These are phyloP conservation scores for Diaperis boleti DNA, from an alignment of 2,888 invertebrate species.

Conservation along the genomic window DNA sequence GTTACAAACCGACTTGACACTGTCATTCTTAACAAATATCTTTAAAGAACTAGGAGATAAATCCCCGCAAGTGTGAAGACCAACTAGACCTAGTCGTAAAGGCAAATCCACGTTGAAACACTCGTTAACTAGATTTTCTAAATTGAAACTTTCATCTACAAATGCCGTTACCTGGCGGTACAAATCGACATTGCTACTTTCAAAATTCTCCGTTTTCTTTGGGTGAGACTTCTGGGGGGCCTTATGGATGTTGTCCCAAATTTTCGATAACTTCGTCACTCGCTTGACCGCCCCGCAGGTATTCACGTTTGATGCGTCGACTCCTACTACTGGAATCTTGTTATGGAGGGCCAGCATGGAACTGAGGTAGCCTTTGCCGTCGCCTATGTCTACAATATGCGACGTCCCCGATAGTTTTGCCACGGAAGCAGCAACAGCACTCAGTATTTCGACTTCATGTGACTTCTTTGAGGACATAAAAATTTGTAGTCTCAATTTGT, in stretches of 20 bases:
- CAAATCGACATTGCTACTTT: slow-evolving; percentile 52
- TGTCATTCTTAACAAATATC: slow-evolving; percentile 72
- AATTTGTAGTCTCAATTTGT: slow-evolving; percentile 68
- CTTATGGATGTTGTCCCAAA: slow-evolving; percentile 59
- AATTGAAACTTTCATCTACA: slow-evolving; percentile 72
- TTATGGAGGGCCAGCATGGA: slow-evolving; percentile 80
- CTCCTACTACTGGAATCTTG: slow-evolving; percentile 79
- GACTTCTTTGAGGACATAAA: slow-evolving; percentile 86
- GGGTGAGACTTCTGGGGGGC: slow-evolving; percentile 47
- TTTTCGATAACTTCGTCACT: slow-evolving; percentile 65
- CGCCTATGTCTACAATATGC: slow-evolving; percentile 85
- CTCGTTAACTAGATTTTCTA: slow-evolving; percentile 67
- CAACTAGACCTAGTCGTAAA: slow-evolving; percentile 72
- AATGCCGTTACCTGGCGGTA: slow-evolving; percentile 75
- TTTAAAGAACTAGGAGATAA: slow-evolving; percentile 80
- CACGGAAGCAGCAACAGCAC: slow-evolving; percentile 72
- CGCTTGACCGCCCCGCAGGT: slow-evolving; percentile 76
- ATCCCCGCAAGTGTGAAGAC: slow-evolving; percentile 92
- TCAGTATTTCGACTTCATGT: slow-evolving; percentile 81
- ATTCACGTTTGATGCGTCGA: slow-evolving; percentile 81
- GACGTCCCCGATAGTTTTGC: slow-evolving; percentile 59
- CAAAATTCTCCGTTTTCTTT: slow-evolving; percentile 44
- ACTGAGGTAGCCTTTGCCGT: slow-evolving; percentile 90
- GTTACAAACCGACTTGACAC: slow-evolving; percentile 76
- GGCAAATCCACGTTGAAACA: slow-evolving; percentile 64